Evolutionary conservation across 2,888 invertebrate species (phyloP).

Genomic region (Quadriops clusia): DNA sequence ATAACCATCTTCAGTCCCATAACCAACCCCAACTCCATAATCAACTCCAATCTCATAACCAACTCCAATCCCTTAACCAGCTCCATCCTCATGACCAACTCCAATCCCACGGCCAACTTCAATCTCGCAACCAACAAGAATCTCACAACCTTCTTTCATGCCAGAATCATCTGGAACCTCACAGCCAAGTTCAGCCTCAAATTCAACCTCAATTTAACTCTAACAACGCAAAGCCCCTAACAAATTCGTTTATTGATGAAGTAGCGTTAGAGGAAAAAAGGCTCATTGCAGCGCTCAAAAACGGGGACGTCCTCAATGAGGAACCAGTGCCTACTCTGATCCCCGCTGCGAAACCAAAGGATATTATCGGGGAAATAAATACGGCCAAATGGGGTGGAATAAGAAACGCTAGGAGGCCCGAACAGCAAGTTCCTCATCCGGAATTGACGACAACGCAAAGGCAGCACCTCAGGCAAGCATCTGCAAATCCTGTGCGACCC

Average conservation of each 20-base stretch:
- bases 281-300: conserved; percentile 65
- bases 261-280: conserved; percentile 74
- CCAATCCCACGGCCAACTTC: background rate
- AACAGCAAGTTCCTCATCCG: conserved; percentile 51
- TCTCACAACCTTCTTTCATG: too few species aligned
- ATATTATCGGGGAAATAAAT: conserved; percentile 19
- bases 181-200: too few species aligned
- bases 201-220: too few species aligned
- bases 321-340: conserved; percentile 26
- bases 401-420: conserved; percentile 34
- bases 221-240: too few species aligned
- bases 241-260: conserved; percentile 41
- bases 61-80: conserved; percentile 2
- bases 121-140: too few species aligned
- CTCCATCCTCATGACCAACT: conserved; percentile 10
- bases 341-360: conserved; percentile 18
- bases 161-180: too few species aligned
- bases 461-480: conserved; percentile 39
- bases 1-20: conserved; percentile 24
- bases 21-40: conserved; percentile 25
- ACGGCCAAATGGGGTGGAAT: conserved; percentile 33
- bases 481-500: conserved; percentile 62
- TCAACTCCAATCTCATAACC: conserved; percentile 21
- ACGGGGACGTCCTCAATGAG: conserved; percentile 51
- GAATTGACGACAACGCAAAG: conserved; percentile 49